Conservation (phyloP, 2,113 vertebrate genomes). For the Sebastes fasciatus region DNA sequence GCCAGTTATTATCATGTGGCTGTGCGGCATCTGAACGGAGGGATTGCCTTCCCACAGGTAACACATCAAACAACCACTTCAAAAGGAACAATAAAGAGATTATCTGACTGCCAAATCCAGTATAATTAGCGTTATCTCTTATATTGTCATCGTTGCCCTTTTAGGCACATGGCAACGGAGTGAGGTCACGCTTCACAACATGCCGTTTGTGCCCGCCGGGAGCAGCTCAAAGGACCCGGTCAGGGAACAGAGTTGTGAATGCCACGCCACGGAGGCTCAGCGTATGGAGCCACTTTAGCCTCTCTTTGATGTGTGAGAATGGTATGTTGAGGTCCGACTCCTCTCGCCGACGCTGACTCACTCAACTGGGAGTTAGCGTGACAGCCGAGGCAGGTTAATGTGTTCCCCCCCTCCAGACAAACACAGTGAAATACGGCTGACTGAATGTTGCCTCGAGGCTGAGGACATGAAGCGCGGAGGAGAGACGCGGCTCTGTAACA, state of each 20-base stretch:
- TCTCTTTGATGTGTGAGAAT: conserved; percentile 67
- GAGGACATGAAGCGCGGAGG: conserved; percentile 29
- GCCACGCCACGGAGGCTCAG: not conserved
- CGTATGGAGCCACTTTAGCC: conserved; percentile 63
- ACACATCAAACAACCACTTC: conserved; percentile 54
- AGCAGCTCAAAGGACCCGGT: not conserved
- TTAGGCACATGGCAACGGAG: not conserved
- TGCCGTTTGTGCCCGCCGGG: not conserved
- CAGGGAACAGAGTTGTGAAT: conserved; percentile 5
- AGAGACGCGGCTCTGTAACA: conserved; percentile 37
- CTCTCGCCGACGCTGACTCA: conserved; percentile 58
- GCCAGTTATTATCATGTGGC: not conserved
- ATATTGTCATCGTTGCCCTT: not conserved
- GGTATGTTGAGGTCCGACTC: conserved; percentile 63
- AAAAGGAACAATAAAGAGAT: conserved; percentile 31
- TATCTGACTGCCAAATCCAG: conserved; percentile 37
- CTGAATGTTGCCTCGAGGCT: conserved; percentile 49
- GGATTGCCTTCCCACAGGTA: not conserved
- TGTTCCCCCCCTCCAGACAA: conserved; percentile 61
- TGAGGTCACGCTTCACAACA: not conserved
- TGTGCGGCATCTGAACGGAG: conserved; percentile 1
- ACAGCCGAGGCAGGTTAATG: conserved; percentile 76
- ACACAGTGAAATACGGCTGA: conserved; percentile 64
- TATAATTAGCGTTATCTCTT: conserved; percentile 17
- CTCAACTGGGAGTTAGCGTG: conserved; percentile 64